Evolutionary conservation across 2,113 vertebrate species (phyloP).

Genomic region (Callithrix jacchus): DNA sequence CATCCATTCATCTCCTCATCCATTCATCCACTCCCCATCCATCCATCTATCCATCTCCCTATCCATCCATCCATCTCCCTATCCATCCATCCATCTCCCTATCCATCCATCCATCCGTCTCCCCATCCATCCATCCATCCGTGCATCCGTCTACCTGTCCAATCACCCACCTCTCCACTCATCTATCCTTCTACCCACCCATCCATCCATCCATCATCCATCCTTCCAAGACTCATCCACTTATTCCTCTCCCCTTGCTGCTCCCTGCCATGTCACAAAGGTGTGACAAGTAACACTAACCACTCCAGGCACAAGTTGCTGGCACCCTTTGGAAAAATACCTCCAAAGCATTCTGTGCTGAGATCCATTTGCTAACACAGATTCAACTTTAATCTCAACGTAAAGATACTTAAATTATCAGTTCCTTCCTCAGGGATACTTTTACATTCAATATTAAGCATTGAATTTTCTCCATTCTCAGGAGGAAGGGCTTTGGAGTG

Average conservation of each 20-base stretch:
- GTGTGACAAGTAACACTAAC: not conserved
- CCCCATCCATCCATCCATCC: too few species aligned
- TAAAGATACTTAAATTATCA: not conserved
- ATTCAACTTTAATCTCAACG: not conserved
- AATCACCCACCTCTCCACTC: not conserved
- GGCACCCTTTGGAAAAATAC: not conserved
- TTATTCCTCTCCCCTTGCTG: not conserved
- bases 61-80: too few species aligned
- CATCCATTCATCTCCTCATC: not conserved
- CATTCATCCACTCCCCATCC: too few species aligned
- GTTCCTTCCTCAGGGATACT: not conserved
- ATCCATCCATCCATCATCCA: not conserved
- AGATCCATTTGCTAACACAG: not conserved
- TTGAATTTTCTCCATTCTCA: not conserved
- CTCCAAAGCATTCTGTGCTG: not conserved
- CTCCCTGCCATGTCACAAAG: not conserved
- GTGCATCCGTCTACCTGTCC: fast-evolving
- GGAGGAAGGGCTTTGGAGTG: not conserved
- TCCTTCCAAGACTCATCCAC: not conserved
- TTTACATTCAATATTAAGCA: not conserved
- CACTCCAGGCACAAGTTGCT: not conserved
- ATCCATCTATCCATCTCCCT: not conserved
- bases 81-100: not conserved
- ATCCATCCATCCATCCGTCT: not conserved
- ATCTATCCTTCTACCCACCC: not conserved